A percentile compares a stretch with the other conserved stretches of the same genome.
Conservation (phyloP, 1,140 invertebrate species). For the Druon quercuslanigerum region DNA sequence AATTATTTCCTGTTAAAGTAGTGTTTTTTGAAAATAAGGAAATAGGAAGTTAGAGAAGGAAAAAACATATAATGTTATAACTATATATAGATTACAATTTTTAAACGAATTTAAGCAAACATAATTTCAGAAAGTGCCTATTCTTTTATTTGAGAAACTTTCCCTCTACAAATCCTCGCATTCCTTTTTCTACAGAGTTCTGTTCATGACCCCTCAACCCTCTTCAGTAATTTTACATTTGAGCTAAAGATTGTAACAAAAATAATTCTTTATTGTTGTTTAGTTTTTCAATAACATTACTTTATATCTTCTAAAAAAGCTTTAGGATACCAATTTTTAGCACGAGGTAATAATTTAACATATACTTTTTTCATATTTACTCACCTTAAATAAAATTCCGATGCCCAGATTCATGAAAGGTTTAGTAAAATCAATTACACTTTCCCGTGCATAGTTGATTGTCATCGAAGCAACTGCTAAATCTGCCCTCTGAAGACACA, state of each 20-base stretch:
- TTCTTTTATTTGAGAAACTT: too few species aligned
- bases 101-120: too few species aligned
- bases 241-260: neutral
- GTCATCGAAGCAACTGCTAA: conserved; percentile 95
- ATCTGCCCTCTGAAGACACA: conserved; percentile 86
- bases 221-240: too few species aligned
- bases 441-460: conserved; percentile 94
- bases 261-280: conserved; percentile 15
- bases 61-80: too few species aligned
- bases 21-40: too few species aligned
- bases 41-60: too few species aligned
- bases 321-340: neutral
- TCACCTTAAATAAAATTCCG: conserved; percentile 91
- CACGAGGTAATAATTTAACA: neutral
- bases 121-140: too few species aligned
- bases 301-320: neutral
- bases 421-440: conserved; percentile 97
- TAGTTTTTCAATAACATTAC: neutral
- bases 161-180: too few species aligned
- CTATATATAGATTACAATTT: too few species aligned
- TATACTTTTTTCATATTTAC: conserved; percentile 36
- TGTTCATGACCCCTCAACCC: too few species aligned
- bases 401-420: conserved; percentile 94
- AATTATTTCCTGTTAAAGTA: too few species aligned
- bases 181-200: too few species aligned